Evolutionary conservation across 1,140 invertebrate species (phyloP).

Genomic region (Achroia grisella): DNA sequence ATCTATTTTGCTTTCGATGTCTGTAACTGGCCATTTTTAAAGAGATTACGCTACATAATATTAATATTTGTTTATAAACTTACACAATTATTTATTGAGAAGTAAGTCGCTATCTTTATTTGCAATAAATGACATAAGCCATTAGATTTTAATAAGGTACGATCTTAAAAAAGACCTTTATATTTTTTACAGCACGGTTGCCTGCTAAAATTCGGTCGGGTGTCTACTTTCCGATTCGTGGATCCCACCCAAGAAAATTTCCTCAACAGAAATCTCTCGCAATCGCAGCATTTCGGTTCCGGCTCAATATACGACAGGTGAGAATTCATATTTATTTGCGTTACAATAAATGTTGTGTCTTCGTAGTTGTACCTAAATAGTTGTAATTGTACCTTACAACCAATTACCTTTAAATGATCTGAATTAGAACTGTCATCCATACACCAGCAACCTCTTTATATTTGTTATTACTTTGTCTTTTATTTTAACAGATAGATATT

Average conservation of each 20-base stretch:
- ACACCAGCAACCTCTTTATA: conserved; percentile 23
- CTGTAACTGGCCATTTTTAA: no score
- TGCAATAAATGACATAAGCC: no score
- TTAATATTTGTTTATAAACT: no score
- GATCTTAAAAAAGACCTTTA: neutral
- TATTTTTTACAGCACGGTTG: conserved; percentile 81
- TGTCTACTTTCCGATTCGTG: conserved; percentile 94
- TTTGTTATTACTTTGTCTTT: conserved; percentile 25
- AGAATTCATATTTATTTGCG: conserved; percentile 5
- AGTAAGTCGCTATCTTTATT: no score
- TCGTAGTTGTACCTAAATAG: no score
- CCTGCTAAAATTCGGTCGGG: conserved; percentile 91
- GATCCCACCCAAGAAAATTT: conserved; percentile 92
- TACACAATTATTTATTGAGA: no score
- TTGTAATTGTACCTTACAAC: conserved; percentile 16
- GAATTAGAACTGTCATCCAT: conserved; percentile 10
- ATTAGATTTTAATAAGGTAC: no score
- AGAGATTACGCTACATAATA: no score
- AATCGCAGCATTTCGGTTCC: conserved; percentile 81
- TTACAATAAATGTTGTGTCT: conserved; percentile 32
- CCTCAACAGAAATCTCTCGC: conserved; percentile 76
- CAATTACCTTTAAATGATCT: neutral
- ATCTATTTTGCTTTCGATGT: no score
- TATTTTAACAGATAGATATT: conserved; percentile 20
- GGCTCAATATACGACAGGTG: conserved; percentile 87